Percentiles rank a stretch among this genome's conserved stretches.
phyloP scores from a whole-genome alignment of 2,888 invertebrate species.

The Chaitophorus viminalis region DNA sequence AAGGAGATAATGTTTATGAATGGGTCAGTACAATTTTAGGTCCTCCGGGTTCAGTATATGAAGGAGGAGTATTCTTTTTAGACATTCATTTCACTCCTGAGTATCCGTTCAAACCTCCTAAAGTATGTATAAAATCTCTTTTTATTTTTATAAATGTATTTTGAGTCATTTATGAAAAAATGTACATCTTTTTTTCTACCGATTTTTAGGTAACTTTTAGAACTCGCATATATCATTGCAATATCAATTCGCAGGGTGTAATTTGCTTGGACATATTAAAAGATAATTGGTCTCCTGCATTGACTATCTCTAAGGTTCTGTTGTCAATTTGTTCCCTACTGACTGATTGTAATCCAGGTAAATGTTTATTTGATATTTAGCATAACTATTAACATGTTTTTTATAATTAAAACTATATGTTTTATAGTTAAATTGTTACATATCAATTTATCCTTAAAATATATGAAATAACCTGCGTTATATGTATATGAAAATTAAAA shows the following conservation, averaged over 20 bases:
- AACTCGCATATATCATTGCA: conserved; percentile 99
- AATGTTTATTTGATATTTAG: conserved; percentile 66
- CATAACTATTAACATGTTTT: not conserved
- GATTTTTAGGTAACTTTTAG: conserved; percentile 82
- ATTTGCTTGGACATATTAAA: conserved; percentile 98
- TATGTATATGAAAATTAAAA: no score
- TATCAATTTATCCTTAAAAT: not conserved
- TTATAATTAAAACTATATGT: no score
- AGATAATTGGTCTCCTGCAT: conserved; percentile 99
- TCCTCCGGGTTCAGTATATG: conserved; percentile 96
- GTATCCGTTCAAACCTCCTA: conserved; percentile 98
- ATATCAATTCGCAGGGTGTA: conserved; percentile 98
- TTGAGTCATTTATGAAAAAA: not conserved
- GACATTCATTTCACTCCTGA: conserved; percentile 97
- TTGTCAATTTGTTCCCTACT: conserved; percentile 97
- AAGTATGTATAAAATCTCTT: conserved; percentile 72
- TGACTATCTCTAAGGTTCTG: conserved; percentile 97
- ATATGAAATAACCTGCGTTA: not conserved
- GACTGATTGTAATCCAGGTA: conserved; percentile 98
- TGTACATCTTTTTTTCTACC: conserved; percentile 56
- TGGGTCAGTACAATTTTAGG: conserved; percentile 97
- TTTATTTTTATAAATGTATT: not conserved
- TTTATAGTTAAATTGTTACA: conserved; percentile 66
- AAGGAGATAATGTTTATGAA: conserved; percentile 97
- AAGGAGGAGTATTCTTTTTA: conserved; percentile 97